Evolutionary conservation across 64 coral and sea anemone species (phyloP).

Genomic region (Actinia tenebrosa): DNA sequence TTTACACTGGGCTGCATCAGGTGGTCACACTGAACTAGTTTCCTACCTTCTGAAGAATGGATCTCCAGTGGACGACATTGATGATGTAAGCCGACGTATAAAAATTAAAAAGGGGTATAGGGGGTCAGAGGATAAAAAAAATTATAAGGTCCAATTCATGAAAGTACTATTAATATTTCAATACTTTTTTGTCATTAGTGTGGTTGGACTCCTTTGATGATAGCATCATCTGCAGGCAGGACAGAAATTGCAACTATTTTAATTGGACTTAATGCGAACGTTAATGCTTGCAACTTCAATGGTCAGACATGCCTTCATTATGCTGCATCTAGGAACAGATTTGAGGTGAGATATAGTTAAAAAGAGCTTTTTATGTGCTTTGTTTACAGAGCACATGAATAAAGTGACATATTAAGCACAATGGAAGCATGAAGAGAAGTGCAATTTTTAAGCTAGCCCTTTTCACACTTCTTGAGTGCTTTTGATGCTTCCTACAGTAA

Average conservation of each 20-base stretch:
- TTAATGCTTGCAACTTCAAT: conserved; percentile 74
- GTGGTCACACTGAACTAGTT: conserved; percentile 68
- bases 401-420: too few relatives aligned
- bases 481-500: too few relatives aligned
- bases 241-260: conserved; percentile 68
- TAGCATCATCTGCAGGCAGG: conserved; percentile 84
- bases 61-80: conserved; percentile 64
- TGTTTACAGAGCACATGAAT: too few relatives aligned
- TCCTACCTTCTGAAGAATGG: conserved; percentile 68
- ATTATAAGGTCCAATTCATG: too few relatives aligned
- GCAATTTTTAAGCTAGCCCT: too few relatives aligned
- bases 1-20: conserved; percentile 94
- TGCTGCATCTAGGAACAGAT: conserved; percentile 88
- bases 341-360: conserved; percentile 37
- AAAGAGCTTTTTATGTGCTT: not conserved
- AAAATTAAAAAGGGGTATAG: not conserved
- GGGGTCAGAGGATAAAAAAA: too few relatives aligned
- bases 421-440: too few relatives aligned
- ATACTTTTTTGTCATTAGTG: conserved; percentile 14
- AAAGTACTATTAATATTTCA: too few relatives aligned
- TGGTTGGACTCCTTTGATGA: conserved; percentile 97
- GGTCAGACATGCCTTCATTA: conserved; percentile 91
- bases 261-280: conserved; percentile 73
- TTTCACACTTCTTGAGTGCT: not conserved
- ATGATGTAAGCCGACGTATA: conserved; percentile 70